Base-by-base conservation (phyloP, 2,888 invertebrate genomes). In the Biston betularia region DNA sequence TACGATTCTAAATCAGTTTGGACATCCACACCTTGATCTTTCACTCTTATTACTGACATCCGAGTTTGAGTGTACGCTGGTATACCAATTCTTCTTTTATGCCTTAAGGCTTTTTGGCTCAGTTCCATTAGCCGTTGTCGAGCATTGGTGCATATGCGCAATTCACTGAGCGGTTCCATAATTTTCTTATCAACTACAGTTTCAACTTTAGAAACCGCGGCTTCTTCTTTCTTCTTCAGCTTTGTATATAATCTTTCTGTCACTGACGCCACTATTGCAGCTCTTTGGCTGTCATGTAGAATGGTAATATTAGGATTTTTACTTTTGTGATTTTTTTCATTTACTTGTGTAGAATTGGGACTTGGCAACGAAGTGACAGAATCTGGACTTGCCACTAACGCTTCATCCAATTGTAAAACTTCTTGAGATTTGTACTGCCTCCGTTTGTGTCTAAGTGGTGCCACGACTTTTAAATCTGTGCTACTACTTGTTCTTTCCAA, bases 251-350 rank as follows among this genome's bases (percentile, higher is more conserved):
- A 86, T 75, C 96, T 89, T 75, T 95, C 95, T 3, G 96, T 96
- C 3, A 96, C 96, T 0, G 96, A 96, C 5, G 96, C 96, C 3
- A 96, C 96, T 58, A 96, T 96, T 85, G 96, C 95, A 24, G 96
- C 95, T 77, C 96, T 89, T 80, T 95, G 95, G 49, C 91, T 89
- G 61, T 91, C 89, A 70, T 90, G 89, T 6, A 90, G 80, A 63
- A 92, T 85, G 6, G 89, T 80, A 53, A 88, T 79, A 71, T 85
- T 81, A 57, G 84, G 74, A n/a, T 73, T 72, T 74, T 82, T 88
- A 24, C 68, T 58, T 63, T 82, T 85, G 6, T 79, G 78, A 57
- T 69, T 79, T 63, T 79, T 75, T 48, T 72, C 74, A 65, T 83
- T 79, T 66, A 80, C 75, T 65, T 79, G 70, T 33, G 76, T 72